These are phyloP conservation scores for Polypedilum vanderplanki DNA, from an alignment of 1,140 invertebrate species.

Conservation along the genomic window DNA sequence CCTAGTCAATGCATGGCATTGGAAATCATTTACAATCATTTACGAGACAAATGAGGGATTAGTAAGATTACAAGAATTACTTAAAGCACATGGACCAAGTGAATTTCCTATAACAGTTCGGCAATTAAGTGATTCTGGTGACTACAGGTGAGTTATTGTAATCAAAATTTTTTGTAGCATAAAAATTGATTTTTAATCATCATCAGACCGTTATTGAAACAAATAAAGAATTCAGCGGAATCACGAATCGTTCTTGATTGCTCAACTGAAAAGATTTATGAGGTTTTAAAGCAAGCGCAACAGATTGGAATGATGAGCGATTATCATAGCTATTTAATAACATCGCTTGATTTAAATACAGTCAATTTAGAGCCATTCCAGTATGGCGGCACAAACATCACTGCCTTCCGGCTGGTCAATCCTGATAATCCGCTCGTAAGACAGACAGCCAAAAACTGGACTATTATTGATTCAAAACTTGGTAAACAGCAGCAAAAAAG, in stretches of 20 bases:
- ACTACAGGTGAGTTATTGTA: constrained; percentile 58
- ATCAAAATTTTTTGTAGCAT: background rate
- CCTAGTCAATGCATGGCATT: constrained; percentile 79
- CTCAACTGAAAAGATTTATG: constrained; percentile 71
- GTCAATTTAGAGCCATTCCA: constrained; percentile 89
- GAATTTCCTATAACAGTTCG: constrained; percentile 73
- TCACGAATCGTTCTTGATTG: constrained; percentile 90
- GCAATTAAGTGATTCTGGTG: constrained; percentile 68
- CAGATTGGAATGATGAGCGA: constrained; percentile 94
- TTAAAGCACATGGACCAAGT: constrained; percentile 80
- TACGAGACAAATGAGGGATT: constrained; percentile 93
- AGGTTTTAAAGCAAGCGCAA: constrained; percentile 84
- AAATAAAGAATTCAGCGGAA: constrained; percentile 84
- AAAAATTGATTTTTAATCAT: constrained; percentile 30
- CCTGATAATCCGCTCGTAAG: constrained; percentile 65
- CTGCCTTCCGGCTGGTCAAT: constrained; percentile 77
- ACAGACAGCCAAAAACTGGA: constrained; percentile 72
- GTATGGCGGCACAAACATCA: constrained; percentile 89
- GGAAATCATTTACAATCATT: constrained; percentile 91
- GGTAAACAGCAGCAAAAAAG: background rate
- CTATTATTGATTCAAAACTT: background rate
- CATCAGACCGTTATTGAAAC: constrained; percentile 75
- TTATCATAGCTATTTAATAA: constrained; percentile 86
- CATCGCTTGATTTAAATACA: constrained; percentile 80
- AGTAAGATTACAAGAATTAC: constrained; percentile 81